Conservation (phyloP, 2,113 vertebrate genomes). For the Sinocyclocheilus anshuiensis region DNA sequence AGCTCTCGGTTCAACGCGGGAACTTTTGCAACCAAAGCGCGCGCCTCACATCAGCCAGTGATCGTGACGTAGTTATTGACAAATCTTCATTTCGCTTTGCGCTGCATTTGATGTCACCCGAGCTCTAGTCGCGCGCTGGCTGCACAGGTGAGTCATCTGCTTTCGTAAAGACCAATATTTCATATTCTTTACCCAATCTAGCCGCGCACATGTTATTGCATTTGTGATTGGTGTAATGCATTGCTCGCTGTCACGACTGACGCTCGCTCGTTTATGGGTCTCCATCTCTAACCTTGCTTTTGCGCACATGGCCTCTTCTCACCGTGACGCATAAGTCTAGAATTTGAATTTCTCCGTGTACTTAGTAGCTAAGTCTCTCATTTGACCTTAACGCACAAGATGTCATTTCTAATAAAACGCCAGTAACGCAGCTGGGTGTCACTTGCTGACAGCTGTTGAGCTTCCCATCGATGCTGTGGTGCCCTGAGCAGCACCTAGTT, state of each 20-base stretch:
- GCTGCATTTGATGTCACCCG: conserved; percentile 31
- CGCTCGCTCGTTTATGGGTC: conserved; percentile 28
- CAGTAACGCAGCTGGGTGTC: no score
- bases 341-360: neutral
- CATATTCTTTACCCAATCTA: neutral
- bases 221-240: neutral
- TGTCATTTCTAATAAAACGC: neutral
- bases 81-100: conserved; percentile 22
- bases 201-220: neutral
- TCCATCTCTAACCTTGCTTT: conserved; percentile 37
- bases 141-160: conserved; percentile 50
- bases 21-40: conserved; percentile 21
- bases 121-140: conserved; percentile 13
- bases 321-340: conserved; percentile 26
- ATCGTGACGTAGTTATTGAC: conserved; percentile 32
- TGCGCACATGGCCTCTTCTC: conserved; percentile 29
- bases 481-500: conserved; percentile 15
- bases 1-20: conserved; percentile 1
- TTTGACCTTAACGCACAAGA: neutral
- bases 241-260: conserved; percentile 28
- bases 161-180: conserved; percentile 4
- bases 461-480: conserved; percentile 15
- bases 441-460: conserved; percentile 47
- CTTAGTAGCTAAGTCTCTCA: neutral
- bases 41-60: conserved; percentile 26